These are phyloP conservation scores for Myopa tessellatipennis DNA, from an alignment of 2,888 invertebrate species.

Conservation along the genomic window DNA sequence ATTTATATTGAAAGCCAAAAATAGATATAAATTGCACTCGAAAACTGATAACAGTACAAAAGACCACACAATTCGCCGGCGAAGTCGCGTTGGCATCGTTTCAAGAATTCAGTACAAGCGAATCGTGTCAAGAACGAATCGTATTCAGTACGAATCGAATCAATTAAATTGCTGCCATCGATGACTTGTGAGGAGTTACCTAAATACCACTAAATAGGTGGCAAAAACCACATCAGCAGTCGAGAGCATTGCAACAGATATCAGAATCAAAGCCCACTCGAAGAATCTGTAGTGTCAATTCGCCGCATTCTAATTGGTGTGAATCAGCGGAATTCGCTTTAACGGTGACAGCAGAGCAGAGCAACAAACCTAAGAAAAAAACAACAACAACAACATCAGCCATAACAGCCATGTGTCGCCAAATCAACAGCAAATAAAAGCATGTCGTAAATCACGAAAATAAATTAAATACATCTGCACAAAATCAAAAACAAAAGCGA, in stretches of 20 bases:
- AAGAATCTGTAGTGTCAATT: slow-evolving; percentile 59
- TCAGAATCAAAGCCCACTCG: slow-evolving; percentile 13
- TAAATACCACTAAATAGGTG: slow-evolving; percentile 5
- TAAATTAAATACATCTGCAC: not conserved
- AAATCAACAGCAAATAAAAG: not conserved
- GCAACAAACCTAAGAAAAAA: no score
- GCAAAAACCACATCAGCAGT: slow-evolving; percentile 37
- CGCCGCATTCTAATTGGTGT: slow-evolving; percentile 61
- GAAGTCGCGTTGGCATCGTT: slow-evolving; percentile 32
- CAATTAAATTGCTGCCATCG: slow-evolving; percentile 1
- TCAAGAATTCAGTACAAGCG: slow-evolving; percentile 33
- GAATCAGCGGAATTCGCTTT: slow-evolving; percentile 55
- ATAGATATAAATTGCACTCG: no score
- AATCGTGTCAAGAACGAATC: slow-evolving; percentile 13
- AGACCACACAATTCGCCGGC: slow-evolving; percentile 13
- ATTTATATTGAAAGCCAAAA: no score
- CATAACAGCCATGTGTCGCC: no score
- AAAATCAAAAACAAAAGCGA: no score
- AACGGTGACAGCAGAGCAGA: slow-evolving; percentile 9
- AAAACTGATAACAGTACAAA: not conserved
- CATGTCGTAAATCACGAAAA: not conserved
- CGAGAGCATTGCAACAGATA: not conserved
- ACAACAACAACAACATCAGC: slow-evolving; percentile 14
- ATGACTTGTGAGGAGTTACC: not conserved
- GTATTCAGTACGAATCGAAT: slow-evolving; percentile 32